Percentiles rank a stretch among this genome's conserved stretches.
phyloP scores from a whole-genome alignment of 2,797 vertebrate species.

The Mastacembelus armatus region DNA sequence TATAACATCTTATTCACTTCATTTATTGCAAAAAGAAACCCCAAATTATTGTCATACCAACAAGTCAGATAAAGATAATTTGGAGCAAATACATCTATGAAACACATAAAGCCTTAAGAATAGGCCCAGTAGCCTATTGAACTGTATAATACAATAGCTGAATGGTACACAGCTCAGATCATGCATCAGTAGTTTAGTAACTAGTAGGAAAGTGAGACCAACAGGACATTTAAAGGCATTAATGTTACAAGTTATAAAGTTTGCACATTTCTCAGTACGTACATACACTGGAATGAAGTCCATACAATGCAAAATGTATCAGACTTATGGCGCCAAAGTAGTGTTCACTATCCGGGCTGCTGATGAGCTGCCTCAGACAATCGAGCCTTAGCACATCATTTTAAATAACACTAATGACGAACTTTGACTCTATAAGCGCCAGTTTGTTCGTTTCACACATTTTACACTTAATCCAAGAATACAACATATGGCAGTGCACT shows the following conservation, averaged over 20 bases:
- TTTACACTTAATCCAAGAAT: constrained; percentile 9
- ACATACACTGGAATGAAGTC: constrained; percentile 6
- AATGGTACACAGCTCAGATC: constrained; percentile 32
- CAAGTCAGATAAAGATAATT: constrained; percentile 39
- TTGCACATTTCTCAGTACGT: constrained; percentile 35
- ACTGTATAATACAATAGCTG: constrained; percentile 44
- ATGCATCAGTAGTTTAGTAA: constrained; percentile 74
- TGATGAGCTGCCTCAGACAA: constrained; percentile 41
- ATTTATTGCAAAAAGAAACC: constrained; percentile 53
- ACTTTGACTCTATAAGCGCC: constrained; percentile 13
- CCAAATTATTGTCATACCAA: constrained; percentile 6
- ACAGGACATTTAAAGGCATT: constrained; percentile 26
- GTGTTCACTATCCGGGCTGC: constrained; percentile 41
- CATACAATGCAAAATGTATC: constrained; percentile 7
- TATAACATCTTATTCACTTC: too few relatives aligned
- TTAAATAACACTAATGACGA: constrained; percentile 18
- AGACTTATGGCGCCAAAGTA: constrained; percentile 15
- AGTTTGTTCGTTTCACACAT: not conserved
- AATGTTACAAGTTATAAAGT: constrained; percentile 30
- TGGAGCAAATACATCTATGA: too few relatives aligned
- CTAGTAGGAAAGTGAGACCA: constrained; percentile 24
- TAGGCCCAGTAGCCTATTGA: constrained; percentile 39
- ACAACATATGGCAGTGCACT: constrained; percentile 3
- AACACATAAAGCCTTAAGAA: constrained; percentile 40
- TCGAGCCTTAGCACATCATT: constrained; percentile 10